These are phyloP conservation scores for Formica exsecta DNA, from an alignment of 1,140 invertebrate species.

Conservation along the genomic window DNA sequence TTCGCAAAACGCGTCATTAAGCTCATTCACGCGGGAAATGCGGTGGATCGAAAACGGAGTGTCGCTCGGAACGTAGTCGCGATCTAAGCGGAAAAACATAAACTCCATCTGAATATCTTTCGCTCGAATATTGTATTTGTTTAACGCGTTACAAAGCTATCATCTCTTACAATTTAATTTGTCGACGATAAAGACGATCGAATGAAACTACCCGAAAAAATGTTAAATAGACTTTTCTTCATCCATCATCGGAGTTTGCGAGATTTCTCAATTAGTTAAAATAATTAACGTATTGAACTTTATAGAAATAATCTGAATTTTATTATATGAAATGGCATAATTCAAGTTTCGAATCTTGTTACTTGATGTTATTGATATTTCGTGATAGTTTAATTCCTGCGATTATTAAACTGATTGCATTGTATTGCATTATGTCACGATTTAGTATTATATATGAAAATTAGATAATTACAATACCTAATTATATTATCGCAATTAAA, in stretches of 20 bases:
- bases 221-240: background rate
- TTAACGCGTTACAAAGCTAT: background rate
- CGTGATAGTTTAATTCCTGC: conserved; percentile 49
- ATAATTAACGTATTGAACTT: conserved; percentile 25
- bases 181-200: background rate
- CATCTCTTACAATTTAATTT: background rate
- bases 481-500: conserved; percentile 18
- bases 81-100: conserved; percentile 63
- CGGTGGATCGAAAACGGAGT: conserved; percentile 69
- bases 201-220: background rate
- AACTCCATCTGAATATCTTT: conserved; percentile 1
- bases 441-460: conserved; percentile 42
- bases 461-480: conserved; percentile 53
- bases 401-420: conserved; percentile 40
- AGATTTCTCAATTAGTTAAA: background rate
- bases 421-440: conserved; percentile 16
- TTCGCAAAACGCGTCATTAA: conserved; percentile 73
- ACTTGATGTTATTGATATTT: conserved; percentile 20
- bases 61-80: conserved; percentile 15
- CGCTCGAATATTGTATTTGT: background rate
- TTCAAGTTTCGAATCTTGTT: conserved; percentile 42
- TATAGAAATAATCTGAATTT: conserved; percentile 26
- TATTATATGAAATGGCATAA: conserved; percentile 10
- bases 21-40: conserved; percentile 74
- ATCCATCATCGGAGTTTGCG: background rate